phyloP scores from a whole-genome alignment of 1,140 invertebrate species.

The Cherax destructor region DNA sequence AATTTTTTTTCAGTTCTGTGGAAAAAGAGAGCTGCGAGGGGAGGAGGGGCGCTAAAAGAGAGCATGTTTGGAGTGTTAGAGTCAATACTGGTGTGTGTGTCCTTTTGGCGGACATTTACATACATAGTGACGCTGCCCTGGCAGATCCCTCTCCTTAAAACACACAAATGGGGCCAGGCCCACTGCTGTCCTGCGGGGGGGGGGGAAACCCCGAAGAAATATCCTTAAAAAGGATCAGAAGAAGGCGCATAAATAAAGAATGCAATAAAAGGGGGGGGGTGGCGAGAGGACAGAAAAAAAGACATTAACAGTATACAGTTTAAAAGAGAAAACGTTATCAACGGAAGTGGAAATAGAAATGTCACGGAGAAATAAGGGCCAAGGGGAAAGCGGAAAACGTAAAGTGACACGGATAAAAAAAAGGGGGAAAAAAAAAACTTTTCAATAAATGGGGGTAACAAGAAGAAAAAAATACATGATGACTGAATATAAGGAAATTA shows the following conservation, averaged over 20 bases:
- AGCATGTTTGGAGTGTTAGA: slow-evolving; percentile 13
- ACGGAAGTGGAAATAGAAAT: too few species aligned
- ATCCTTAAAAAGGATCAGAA: not conserved
- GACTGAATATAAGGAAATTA: too few species aligned
- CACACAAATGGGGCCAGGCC: too few species aligned
- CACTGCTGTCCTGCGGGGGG: not conserved
- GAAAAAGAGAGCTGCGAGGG: too few species aligned
- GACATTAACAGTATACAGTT: too few species aligned
- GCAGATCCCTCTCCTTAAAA: not conserved
- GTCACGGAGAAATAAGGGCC: not conserved
- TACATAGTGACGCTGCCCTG: slow-evolving; percentile 25
- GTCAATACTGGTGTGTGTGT: slow-evolving; percentile 17
- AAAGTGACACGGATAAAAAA: not conserved
- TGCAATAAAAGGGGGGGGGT: too few species aligned
- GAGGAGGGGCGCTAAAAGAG: slow-evolving; percentile 5
- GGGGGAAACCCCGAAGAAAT: not conserved
- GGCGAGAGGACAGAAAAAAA: not conserved
- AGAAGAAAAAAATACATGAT: not conserved
- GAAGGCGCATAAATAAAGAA: not conserved
- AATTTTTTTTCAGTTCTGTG: too few species aligned
- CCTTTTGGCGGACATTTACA: slow-evolving; percentile 26
- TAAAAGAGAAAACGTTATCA: too few species aligned
- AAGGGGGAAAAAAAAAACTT: too few species aligned
- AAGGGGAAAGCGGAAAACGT: not conserved
- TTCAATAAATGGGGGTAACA: too few species aligned